Evolutionary conservation across 2,888 invertebrate species (phyloP).

Genomic region (Prionchulus punctatus): DNA sequence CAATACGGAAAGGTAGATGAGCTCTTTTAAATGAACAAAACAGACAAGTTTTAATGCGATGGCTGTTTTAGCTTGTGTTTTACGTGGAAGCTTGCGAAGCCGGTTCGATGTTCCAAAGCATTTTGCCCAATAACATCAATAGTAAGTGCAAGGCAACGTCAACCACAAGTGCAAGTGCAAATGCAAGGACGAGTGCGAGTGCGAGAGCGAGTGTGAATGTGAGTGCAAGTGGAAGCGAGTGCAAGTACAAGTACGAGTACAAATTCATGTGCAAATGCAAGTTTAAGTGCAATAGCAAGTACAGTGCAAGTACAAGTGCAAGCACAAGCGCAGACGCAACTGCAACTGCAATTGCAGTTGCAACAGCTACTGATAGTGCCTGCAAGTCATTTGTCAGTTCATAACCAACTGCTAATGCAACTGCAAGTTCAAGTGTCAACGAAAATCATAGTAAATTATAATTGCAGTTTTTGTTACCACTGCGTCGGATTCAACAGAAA

Average conservation of each 20-base stretch:
- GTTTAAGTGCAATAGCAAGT: too few relatives aligned
- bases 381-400: too few relatives aligned
- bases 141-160: constrained; percentile 29
- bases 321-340: not conserved
- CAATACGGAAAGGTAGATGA: constrained; percentile 39
- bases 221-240: not conserved
- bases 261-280: too few relatives aligned
- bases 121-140: constrained; percentile 40
- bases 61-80: constrained; percentile 40
- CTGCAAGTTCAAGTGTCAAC: too few relatives aligned
- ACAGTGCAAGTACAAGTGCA: not conserved
- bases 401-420: too few relatives aligned
- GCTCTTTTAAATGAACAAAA: too few relatives aligned
- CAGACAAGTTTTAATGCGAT: constrained; percentile 1
- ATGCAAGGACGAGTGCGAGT: too few relatives aligned
- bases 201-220: constrained; percentile 1
- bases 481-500: constrained; percentile 44
- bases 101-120: constrained; percentile 45
- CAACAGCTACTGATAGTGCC: not conserved
- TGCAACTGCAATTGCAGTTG: not conserved
- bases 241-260: not conserved
- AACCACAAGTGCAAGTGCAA: not conserved
- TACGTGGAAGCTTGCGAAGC: constrained; percentile 49
- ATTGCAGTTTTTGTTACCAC: constrained; percentile 45
- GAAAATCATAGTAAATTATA: too few relatives aligned